Evolutionary conservation across 2,797 vertebrate species (phyloP).

Genomic region (Anguilla megastoma): DNA sequence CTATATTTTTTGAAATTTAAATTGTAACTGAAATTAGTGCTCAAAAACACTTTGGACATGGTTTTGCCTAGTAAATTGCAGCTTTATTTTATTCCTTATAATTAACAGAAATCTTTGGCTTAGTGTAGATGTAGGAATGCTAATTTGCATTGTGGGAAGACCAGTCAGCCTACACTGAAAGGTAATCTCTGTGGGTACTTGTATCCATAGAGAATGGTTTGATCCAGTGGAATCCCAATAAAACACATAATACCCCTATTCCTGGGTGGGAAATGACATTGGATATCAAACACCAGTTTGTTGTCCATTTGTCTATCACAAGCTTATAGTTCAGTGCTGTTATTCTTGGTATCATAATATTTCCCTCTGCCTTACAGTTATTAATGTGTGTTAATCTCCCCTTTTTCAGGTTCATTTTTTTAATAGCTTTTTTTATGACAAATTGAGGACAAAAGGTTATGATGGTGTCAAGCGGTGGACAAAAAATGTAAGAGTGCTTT

Average conservation of each 20-base stretch:
- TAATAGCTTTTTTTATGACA: conserved; percentile 98
- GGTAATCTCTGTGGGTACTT: background rate
- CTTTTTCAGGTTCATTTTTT: conserved; percentile 87
- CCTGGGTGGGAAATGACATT: background rate
- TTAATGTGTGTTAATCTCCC: conserved; percentile 16
- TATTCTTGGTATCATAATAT: background rate
- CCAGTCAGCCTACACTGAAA: background rate
- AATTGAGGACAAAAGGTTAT: conserved; percentile 89
- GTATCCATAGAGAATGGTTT: background rate
- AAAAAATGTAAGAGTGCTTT: conserved; percentile 77
- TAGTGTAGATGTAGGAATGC: background rate
- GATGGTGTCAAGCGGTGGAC: conserved; percentile 94
- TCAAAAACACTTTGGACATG: background rate
- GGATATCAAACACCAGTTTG: background rate
- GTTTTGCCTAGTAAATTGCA: background rate
- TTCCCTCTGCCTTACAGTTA: background rate
- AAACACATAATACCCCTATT: background rate
- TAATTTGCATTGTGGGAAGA: background rate
- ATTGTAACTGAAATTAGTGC: background rate
- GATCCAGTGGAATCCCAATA: background rate
- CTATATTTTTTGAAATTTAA: background rate
- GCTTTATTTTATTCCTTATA: background rate
- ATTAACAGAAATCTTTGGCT: background rate
- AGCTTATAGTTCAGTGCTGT: background rate
- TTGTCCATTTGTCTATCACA: background rate